phyloP scores from a whole-genome alignment of 2,113 vertebrate genomes.

The Sceloporus tristichus region DNA sequence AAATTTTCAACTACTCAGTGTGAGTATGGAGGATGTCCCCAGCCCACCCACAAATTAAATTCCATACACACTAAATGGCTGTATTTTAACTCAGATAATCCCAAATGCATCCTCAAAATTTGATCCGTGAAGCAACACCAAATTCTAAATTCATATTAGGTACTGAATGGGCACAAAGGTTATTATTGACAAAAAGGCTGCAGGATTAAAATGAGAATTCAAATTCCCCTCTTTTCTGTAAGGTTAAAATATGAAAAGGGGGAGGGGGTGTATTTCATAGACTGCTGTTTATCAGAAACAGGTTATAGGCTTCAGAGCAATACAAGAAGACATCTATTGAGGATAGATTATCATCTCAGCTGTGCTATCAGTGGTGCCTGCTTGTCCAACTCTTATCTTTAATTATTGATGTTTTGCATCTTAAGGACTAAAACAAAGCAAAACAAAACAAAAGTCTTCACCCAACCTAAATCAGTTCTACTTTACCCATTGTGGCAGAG shows the following conservation, averaged over 20 bases:
- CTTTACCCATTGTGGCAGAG: background rate
- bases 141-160: too few relatives aligned
- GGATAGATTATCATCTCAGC: constrained; percentile 71
- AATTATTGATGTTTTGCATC: constrained; percentile 65
- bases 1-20: too few relatives aligned
- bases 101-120: too few relatives aligned
- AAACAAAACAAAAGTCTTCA: constrained; percentile 44
- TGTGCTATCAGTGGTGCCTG: constrained; percentile 50
- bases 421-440: constrained; percentile 40
- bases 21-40: too few relatives aligned
- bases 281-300: background rate
- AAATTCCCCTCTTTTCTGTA: background rate
- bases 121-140: too few relatives aligned
- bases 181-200: too few relatives aligned
- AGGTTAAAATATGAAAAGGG: background rate
- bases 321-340: constrained; percentile 49
- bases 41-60: too few relatives aligned
- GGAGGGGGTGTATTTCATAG: background rate
- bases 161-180: too few relatives aligned
- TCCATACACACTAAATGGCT: too few relatives aligned
- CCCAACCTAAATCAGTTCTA: constrained; percentile 34
- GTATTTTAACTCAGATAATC: too few relatives aligned
- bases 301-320: constrained; percentile 1
- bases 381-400: constrained; percentile 67
- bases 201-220: background rate